Percentiles rank a stretch among this genome's conserved stretches.
Evolutionary conservation across 1,140 invertebrate genomes (phyloP).

Genomic region (Psix sp.): DNA sequence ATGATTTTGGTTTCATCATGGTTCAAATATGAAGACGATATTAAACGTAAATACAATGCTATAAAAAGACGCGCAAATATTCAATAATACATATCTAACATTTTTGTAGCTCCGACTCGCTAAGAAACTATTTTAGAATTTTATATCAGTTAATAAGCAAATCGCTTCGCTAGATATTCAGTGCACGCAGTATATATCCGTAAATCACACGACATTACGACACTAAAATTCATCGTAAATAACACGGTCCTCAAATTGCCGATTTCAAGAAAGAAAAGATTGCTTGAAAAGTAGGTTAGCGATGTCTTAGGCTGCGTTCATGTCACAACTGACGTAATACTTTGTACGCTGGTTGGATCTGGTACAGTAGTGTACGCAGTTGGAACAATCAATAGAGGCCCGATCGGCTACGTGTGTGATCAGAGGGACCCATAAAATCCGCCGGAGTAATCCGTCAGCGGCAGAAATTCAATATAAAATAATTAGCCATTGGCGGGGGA

Average conservation of each 20-base stretch:
- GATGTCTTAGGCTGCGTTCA: constrained; percentile 16
- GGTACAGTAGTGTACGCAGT: constrained; percentile 27
- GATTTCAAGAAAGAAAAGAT: constrained; percentile 36
- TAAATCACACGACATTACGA: constrained; percentile 33
- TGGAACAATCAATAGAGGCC: constrained; percentile 13
- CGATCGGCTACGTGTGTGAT: constrained; percentile 25
- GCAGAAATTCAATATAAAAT: constrained; percentile 61
- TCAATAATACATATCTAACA: too few species aligned
- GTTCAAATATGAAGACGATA: neutral
- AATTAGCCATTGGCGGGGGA: constrained; percentile 57
- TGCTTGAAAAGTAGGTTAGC: constrained; percentile 40
- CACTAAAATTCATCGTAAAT: constrained; percentile 26
- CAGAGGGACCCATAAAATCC: constrained; percentile 9
- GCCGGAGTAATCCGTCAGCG: constrained; percentile 18
- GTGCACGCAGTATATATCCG: constrained; percentile 8
- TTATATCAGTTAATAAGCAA: too few species aligned
- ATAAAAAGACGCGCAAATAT: too few species aligned
- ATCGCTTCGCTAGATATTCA: too few species aligned
- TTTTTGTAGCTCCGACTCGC: too few species aligned
- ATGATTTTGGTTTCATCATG: constrained; percentile 19
- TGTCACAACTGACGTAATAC: constrained; percentile 33
- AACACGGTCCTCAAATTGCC: constrained; percentile 34
- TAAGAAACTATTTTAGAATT: too few species aligned
- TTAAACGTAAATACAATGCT: too few species aligned
- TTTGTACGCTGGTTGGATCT: constrained; percentile 12